These are phyloP conservation scores for Myotis davidii DNA, from an alignment of 2,113 vertebrate species.

Conservation along the genomic window DNA sequence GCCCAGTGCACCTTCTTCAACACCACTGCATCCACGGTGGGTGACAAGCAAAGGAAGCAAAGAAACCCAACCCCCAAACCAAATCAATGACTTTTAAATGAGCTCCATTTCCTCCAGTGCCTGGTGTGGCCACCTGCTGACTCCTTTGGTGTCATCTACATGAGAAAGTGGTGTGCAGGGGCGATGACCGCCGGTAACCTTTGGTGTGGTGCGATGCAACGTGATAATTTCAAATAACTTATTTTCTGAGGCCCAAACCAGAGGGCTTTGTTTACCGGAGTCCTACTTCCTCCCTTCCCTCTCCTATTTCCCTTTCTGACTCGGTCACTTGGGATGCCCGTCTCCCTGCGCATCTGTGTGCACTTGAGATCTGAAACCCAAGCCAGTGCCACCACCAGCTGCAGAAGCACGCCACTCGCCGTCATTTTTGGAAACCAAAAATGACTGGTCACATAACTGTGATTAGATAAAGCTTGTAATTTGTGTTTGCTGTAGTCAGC, in stretches of 20 bases:
- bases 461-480: slow-evolving; percentile 88
- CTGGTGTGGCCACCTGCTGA: not conserved
- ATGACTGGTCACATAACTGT: slow-evolving; percentile 81
- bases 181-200: not conserved
- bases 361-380: slow-evolving; percentile 73
- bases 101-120: not conserved
- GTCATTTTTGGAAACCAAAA: slow-evolving; percentile 84
- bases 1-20: not conserved
- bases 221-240: not conserved
- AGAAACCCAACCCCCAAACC: not conserved
- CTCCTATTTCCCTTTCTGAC: slow-evolving; percentile 65
- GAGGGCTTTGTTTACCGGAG: not conserved
- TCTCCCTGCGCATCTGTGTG: slow-evolving; percentile 61
- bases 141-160: not conserved
- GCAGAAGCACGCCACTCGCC: slow-evolving; percentile 72
- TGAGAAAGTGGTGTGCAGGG: not conserved
- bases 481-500: slow-evolving; percentile 88
- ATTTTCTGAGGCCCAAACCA: not conserved
- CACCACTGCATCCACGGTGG: not conserved
- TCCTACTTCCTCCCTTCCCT: slow-evolving; percentile 59
- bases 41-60: not conserved
- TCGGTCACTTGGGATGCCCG: slow-evolving; percentile 43
- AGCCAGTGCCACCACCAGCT: slow-evolving; percentile 74
- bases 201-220: not conserved
- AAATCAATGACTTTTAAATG: not conserved